These are phyloP conservation scores for Aratinga solstitialis DNA, from an alignment of 2,797 vertebrate genomes.

Conservation along the genomic window DNA sequence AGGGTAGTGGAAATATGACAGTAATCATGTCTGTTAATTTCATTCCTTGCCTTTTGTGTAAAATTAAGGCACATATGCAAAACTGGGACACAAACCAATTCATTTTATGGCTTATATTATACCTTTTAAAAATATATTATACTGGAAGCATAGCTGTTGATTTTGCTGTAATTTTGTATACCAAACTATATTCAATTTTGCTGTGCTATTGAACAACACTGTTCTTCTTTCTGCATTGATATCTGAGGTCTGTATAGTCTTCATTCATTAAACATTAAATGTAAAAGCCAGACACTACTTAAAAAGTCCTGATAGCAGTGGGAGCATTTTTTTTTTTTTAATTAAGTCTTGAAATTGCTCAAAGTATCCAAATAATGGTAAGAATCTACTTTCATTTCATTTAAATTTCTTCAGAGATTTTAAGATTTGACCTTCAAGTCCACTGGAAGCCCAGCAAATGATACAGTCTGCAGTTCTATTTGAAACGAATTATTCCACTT, in stretches of 20 bases:
- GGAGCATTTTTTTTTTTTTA: neutral
- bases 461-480: neutral
- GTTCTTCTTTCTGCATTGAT: neutral
- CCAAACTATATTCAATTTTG: neutral
- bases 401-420: slow-evolving; percentile 22
- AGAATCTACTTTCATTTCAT: neutral
- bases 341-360: neutral
- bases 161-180: neutral
- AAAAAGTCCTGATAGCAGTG: neutral
- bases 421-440: slow-evolving; percentile 1
- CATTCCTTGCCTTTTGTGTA: neutral
- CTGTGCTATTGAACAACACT: neutral
- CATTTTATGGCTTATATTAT: neutral
- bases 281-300: neutral
- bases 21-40: neutral
- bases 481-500: slow-evolving; percentile 9
- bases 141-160: neutral
- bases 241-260: neutral
- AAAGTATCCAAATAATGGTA: neutral
- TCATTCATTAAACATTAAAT: neutral
- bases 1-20: neutral
- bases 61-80: neutral
- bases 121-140: neutral
- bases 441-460: neutral
- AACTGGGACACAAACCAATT: neutral